These are phyloP conservation scores for Micrasema longulum DNA, from an alignment of 1,140 invertebrate genomes.

Conservation along the genomic window DNA sequence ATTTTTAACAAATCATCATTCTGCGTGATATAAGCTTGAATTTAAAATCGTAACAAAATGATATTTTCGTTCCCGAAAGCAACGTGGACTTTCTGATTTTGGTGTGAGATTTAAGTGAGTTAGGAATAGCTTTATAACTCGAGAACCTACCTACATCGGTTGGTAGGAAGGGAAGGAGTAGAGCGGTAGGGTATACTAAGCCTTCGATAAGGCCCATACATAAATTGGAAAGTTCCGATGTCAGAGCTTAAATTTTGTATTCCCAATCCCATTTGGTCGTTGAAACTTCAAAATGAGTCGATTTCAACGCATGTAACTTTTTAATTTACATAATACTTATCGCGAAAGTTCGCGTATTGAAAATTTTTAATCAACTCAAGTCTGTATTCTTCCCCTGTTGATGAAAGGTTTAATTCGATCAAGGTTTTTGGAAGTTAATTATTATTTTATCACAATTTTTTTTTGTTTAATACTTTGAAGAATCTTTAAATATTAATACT, in stretches of 20 bases:
- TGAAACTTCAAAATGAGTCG: slow-evolving; percentile 32
- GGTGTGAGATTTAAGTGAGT: slow-evolving; percentile 52
- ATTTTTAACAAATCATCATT: too few species aligned
- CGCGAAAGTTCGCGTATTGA: slow-evolving; percentile 18
- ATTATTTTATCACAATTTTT: too few species aligned
- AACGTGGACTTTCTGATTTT: too few species aligned
- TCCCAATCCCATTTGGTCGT: slow-evolving; percentile 37
- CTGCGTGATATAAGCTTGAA: too few species aligned
- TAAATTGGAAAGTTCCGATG: slow-evolving; percentile 53
- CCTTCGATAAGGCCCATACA: slow-evolving; percentile 49
- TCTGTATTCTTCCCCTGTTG: too few species aligned
- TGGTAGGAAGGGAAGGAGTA: neutral
- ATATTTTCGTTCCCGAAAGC: slow-evolving; percentile 46
- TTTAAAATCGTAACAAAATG: slow-evolving; percentile 21
- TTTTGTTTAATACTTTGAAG: too few species aligned
- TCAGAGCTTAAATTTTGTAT: slow-evolving; percentile 52
- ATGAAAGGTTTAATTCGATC: too few species aligned
- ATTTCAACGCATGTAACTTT: slow-evolving; percentile 34
- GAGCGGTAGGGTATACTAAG: slow-evolving; percentile 36
- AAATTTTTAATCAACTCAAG: slow-evolving; percentile 11
- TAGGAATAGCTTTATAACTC: slow-evolving; percentile 52
- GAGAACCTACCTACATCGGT: slow-evolving; percentile 25
- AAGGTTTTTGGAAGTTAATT: too few species aligned
- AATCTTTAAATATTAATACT: too few species aligned
- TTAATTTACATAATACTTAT: slow-evolving; percentile 29